Evolutionary conservation across 2,888 invertebrate genomes (phyloP), one percentile per base, ranked within the genome.

Genomic region (Protodeltote pygarga): DNA sequence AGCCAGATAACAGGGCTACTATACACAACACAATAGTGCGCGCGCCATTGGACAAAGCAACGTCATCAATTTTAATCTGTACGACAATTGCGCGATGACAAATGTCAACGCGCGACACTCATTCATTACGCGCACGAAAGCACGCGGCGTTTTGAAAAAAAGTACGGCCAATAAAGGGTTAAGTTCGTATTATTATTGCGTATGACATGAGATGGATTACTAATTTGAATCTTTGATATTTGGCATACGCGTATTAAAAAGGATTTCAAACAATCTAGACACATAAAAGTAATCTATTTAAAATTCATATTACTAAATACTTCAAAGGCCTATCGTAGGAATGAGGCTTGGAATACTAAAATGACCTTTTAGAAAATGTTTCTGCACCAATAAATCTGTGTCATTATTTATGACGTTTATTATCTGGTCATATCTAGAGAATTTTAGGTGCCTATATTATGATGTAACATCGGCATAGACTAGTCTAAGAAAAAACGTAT

Each of bases 31-130:
- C 83, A 89, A 85, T 77, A 71, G 81, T 70, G 72, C 79, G 73
- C 78, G 85, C 82, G 85, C 76, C 73, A 58, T 74, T 69, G 78
- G 79, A 88, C 89, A 89, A 91, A 86, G 87, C 83, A 79, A 84
- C 86, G 89, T 92, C 92, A 91, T 92, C 91, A 92, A 91, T 92
- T 91, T 91, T 91, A 92, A 92, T 92, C 91, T 87, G 83, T 66
- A 81, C 87, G 87, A 90, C 91, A 90, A 91, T 91, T 89, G 91
- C 87, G 77, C 90, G 89, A 87, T 90, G 92, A 91, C 91, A 91
- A 91, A 92, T 90, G 90, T 91, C 91, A 91, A 69, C 74, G 75
- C 61, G 83, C 83, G 83, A 79, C 84, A 85, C 85, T 85, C 89
- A 90, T 90, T 89, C 85, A 90, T 89, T 83, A 87, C 80, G 72